Conservation (phyloP, 2,888 invertebrate genomes). For the Diplolepis rosae region DNA sequence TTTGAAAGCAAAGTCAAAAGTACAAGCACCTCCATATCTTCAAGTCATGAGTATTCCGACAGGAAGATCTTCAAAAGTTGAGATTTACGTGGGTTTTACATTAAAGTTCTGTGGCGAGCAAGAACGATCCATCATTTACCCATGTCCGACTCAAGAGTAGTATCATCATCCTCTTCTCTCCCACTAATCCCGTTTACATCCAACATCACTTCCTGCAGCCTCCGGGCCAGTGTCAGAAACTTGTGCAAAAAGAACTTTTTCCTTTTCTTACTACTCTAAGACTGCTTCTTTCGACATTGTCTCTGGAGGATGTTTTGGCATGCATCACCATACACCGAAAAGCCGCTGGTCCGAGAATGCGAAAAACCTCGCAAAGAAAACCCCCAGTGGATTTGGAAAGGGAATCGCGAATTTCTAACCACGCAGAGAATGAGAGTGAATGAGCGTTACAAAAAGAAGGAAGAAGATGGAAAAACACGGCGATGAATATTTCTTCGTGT, state of each 20-base stretch:
- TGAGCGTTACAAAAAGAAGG: conserved; percentile 43
- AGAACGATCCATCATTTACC: conserved; percentile 71
- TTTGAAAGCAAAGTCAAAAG: conserved; percentile 13
- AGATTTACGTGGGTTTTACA: conserved; percentile 71
- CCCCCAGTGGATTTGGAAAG: conserved; percentile 34
- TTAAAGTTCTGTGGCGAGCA: conserved; percentile 52
- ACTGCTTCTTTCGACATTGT: conserved; percentile 43
- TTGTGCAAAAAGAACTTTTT: conserved; percentile 49
- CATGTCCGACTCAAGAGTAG: conserved; percentile 64
- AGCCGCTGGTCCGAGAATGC: conserved; percentile 43
- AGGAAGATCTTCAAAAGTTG: conserved; percentile 48
- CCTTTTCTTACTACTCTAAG: conserved; percentile 34
- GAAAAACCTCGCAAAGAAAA: conserved; percentile 46
- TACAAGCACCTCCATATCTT: conserved; percentile 17
- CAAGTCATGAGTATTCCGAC: conserved; percentile 12
- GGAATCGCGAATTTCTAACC: conserved; percentile 38
- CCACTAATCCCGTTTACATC: conserved; percentile 61
- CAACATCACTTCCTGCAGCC: conserved; percentile 43
- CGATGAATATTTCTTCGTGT: conserved; percentile 69
- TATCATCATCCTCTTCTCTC: conserved; percentile 60
- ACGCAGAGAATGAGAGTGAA: conserved; percentile 31
- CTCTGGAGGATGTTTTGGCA: conserved; percentile 59
- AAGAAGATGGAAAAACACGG: conserved; percentile 54
- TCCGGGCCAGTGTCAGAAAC: conserved; percentile 50
- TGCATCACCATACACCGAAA: conserved; percentile 59